Evolutionary conservation across 2,113 vertebrate genomes (phyloP), one percentile per base, ranked within the genome.

Genomic region (Macrotus californicus): DNA sequence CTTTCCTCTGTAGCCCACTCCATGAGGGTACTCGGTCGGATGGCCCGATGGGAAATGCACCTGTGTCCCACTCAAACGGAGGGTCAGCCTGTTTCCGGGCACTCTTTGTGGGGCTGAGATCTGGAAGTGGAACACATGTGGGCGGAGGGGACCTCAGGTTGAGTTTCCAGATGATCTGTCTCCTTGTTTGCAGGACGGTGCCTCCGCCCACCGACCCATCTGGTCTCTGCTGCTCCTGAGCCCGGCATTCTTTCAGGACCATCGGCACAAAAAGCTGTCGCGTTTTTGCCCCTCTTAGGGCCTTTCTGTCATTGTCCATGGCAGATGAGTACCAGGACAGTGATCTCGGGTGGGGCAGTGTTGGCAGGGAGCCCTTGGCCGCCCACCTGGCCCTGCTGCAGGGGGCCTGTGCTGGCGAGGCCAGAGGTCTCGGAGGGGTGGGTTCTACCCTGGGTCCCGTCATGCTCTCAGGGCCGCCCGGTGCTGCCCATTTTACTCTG

Each of bases 21-120:
- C 13, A 1, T 52, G 8, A 16, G 66, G 5, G 14, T 4, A 1
- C 36, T 7, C 39, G 13, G 10, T 29, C 22, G 26, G 16, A 50
- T 31, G 13, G 0, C 29, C 29, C 5, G 50, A 13, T 1, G 24
- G 67, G 36, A 9, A 3, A 3, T 1, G 1, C 8, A 26, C 13
- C 56, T 70, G 48, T 12, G 4, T 8, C 87, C 26, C 52, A 12
- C 43, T 24, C 19, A 15, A 11, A 41, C 48, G 48, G 26, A 52
- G 4, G 91, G 64, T 59, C 43, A 48, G 11, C 6, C 43, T 43
- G 14, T 59, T 91, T 43, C 18, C 39, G 26, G 10, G 43, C 29
- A 26, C 18, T 54, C 67, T 56, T 66, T 59, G 8, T 67, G 66
- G 76, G 76, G 18, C 39, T 26, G 48, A 43, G 12, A 76, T 54